Base-by-base conservation (phyloP, 2,888 invertebrate species). In the Tachina lurida region DNA sequence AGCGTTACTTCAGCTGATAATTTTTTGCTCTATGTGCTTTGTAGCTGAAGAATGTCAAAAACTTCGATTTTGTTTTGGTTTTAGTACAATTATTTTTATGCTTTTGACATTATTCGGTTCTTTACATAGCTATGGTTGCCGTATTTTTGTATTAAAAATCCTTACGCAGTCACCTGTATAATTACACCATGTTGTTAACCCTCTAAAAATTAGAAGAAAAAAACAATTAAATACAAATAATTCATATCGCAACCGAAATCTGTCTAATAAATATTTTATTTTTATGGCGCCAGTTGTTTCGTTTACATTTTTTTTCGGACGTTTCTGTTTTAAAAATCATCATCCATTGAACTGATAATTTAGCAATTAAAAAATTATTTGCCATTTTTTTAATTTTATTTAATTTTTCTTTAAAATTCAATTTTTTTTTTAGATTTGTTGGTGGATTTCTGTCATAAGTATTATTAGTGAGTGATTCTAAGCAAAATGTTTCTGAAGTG, bases 341-440 rank as follows among this genome's bases (percentile, higher is more conserved):
- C 81, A 73, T 77, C 70, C 74, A 82, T 19, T 54, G 47, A 83
- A 73, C 76, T 83, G 86, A 79, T 86, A 86, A 86, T 86, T 86
- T 76, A 79, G 86, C 75, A 83, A 83, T 73, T 85, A 79, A 83
- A 81, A 71, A 79, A 67, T 75, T 82, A 63, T 83, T 86, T 73
- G 86, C 83, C 62, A 86, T 65, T 79, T 78, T n/a, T 85, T 82
- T 19, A 13, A 10, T 68, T 68, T 45, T 17, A 10, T 22, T 52
- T 56, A n/a, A 9, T 63, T 41, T 41, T 45, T 31, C 54, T 62
- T 22, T 13, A 12, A 67, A 47, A 47, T 68, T 54, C 54, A 39
- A 39, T 22, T 22, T 10, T 63, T 58, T 73, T 68, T 62, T 58
- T 47, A 31, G 19, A 17, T 62, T 62, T 39, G 52, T 13, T 45